Percentiles rank a stretch among this genome's conserved stretches.
These are phyloP conservation scores for Cryptus viduatorius DNA, from an alignment of 2,888 invertebrate species.

Conservation along the genomic window DNA sequence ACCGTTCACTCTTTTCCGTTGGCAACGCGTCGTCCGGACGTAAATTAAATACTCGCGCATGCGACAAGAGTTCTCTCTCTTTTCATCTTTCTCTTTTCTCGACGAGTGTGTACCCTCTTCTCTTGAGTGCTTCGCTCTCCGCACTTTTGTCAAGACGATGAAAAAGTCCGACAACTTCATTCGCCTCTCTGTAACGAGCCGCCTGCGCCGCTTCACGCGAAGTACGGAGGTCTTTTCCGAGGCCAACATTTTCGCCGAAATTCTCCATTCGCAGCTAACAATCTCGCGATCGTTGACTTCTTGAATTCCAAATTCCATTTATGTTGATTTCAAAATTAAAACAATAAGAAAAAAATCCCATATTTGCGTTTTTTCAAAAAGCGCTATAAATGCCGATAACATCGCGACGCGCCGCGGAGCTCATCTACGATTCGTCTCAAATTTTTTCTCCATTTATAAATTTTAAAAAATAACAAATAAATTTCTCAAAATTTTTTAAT, in stretches of 20 bases:
- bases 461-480: not conserved
- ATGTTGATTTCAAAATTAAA: not conserved
- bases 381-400: not conserved
- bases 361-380: not conserved
- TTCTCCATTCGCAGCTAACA: no score
- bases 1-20: constrained; percentile 41
- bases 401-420: not conserved
- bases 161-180: no score
- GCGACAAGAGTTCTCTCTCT: constrained; percentile 12
- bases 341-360: not conserved
- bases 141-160: not conserved
- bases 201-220: no score
- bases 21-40: constrained; percentile 43
- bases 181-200: no score
- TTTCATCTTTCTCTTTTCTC: not conserved
- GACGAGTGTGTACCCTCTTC: constrained; percentile 26
- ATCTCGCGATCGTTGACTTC: no score
- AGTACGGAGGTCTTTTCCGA: no score
- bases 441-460: not conserved
- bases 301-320: not conserved
- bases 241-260: no score
- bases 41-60: constrained; percentile 53
- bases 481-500: not conserved
- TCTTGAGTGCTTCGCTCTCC: not conserved
- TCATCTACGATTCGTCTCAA: not conserved